Conservation (phyloP, 2,888 invertebrate species). For the Ypsolopha scabrella region DNA sequence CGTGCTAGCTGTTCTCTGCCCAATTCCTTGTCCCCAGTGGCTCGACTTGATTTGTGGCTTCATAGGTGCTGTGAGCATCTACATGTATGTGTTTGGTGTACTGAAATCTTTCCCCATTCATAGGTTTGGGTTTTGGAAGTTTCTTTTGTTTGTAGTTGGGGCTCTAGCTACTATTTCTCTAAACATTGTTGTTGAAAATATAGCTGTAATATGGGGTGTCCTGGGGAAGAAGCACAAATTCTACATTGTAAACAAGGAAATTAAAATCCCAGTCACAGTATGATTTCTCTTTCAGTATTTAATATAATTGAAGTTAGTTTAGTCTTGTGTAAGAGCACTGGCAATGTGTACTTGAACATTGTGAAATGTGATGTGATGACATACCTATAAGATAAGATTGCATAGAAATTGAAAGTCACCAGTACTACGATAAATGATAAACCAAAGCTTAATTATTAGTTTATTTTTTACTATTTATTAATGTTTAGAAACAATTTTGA, state of each 20-base stretch:
- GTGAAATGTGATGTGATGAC: neutral
- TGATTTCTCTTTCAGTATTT: slow-evolving; percentile 32
- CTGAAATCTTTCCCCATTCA: slow-evolving; percentile 94
- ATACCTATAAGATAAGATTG: neutral
- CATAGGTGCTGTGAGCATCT: slow-evolving; percentile 93
- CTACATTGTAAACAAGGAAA: slow-evolving; percentile 95
- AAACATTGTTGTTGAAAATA: slow-evolving; percentile 94
- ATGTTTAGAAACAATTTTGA: neutral
- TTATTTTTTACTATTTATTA: neutral
- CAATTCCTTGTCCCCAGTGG: slow-evolving; percentile 85
- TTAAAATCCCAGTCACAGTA: slow-evolving; percentile 76
- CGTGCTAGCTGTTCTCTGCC: slow-evolving; percentile 85
- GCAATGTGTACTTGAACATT: slow-evolving; percentile 40
- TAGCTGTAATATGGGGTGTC: slow-evolving; percentile 94
- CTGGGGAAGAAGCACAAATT: slow-evolving; percentile 96
- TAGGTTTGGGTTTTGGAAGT: slow-evolving; percentile 84
- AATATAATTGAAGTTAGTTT: slow-evolving; percentile 24
- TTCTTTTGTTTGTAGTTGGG: slow-evolving; percentile 84
- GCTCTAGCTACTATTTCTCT: slow-evolving; percentile 93
- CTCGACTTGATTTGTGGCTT: slow-evolving; percentile 92
- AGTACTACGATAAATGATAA: neutral
- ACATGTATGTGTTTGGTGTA: slow-evolving; percentile 99
- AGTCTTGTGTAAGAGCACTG: slow-evolving; percentile 43
- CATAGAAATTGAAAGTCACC: neutral
- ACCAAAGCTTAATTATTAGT: neutral